A percentile compares a stretch with the other conserved stretches of the same genome.
These are phyloP conservation scores for Scolopax rusticola DNA, from an alignment of 2,797 vertebrate species.

Conservation along the genomic window DNA sequence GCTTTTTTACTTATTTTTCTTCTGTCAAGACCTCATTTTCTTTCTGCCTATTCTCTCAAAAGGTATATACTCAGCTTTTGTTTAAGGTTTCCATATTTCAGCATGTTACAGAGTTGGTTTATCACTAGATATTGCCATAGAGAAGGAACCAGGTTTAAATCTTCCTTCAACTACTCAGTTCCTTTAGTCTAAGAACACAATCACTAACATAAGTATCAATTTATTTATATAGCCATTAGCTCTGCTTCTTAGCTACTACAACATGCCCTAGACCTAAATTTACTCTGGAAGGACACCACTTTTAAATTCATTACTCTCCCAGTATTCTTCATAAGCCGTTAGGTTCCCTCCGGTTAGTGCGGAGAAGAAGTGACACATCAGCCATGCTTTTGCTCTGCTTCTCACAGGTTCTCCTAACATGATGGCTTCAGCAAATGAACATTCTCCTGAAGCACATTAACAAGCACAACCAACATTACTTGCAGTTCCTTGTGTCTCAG, in stretches of 20 bases:
- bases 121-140: neutral
- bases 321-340: neutral
- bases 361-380: neutral
- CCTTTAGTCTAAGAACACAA: neutral
- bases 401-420: neutral
- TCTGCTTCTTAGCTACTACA: neutral
- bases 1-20: constrained; percentile 31
- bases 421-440: neutral
- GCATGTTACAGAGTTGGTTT: neutral
- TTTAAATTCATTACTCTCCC: neutral
- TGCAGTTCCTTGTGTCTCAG: neutral
- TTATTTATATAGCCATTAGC: neutral
- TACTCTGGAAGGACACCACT: neutral
- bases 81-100: neutral
- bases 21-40: constrained; percentile 26
- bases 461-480: rapidly evolving
- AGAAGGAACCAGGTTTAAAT: neutral
- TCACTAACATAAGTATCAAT: neutral
- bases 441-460: neutral
- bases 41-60: neutral
- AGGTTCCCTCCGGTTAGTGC: neutral
- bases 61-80: constrained; percentile 13
- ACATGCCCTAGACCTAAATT: neutral
- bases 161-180: neutral
- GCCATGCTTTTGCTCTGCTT: neutral